Conservation (phyloP, 2,113 vertebrate species). For the Probosciger aterrimus region DNA sequence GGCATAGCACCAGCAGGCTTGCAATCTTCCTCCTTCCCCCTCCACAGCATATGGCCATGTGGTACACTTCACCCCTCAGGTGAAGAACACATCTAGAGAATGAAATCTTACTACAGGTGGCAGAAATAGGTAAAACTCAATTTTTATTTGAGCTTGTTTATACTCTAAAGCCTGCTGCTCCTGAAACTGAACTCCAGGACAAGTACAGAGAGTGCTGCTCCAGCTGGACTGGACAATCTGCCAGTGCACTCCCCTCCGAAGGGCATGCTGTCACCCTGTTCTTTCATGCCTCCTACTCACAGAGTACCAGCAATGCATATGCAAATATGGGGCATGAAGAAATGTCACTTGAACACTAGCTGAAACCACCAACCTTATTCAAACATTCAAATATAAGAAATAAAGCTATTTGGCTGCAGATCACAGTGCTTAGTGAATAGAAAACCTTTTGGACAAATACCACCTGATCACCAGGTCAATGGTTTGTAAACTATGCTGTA, state of each 20-base stretch:
- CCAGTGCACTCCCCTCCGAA: not conserved
- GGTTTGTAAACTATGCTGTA: not conserved
- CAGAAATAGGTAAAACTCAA: not conserved
- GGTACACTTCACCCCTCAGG: not conserved
- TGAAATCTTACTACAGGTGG: not conserved
- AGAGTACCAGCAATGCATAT: not conserved
- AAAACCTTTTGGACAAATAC: not conserved
- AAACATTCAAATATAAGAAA: not conserved
- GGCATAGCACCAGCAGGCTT: not conserved
- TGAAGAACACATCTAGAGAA: not conserved
- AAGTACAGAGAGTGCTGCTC: not conserved
- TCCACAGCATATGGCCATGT: fast-evolving
- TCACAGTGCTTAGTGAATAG: not conserved
- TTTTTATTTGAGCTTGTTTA: not conserved
- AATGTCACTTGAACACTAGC: not conserved
- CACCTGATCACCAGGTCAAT: not conserved
- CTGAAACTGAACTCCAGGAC: not conserved
- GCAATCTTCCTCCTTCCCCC: not conserved
- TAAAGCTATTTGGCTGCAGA: not conserved
- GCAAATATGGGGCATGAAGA: not conserved
- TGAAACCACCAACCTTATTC: not conserved
- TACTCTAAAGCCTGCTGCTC: not conserved
- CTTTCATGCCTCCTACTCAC: not conserved
- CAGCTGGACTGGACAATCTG: not conserved
- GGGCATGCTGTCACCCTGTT: not conserved